Base-by-base conservation (phyloP, 2,797 vertebrate genomes). In the Vireo griseus region DNA sequence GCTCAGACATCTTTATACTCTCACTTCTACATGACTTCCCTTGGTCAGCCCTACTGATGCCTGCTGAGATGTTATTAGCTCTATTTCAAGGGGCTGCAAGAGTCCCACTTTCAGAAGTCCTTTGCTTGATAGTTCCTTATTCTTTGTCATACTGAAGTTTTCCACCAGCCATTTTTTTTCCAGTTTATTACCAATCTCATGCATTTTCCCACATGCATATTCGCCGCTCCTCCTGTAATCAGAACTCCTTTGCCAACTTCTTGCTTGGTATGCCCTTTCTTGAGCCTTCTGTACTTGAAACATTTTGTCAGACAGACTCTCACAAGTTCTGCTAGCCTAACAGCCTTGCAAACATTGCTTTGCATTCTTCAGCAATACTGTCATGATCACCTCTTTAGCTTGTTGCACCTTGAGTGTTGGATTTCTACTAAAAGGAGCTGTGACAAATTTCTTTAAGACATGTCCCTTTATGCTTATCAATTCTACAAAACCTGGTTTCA, bases 1-100 rank as follows among this genome's bases (percentile, higher is more conserved):
- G 2, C 11, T 89, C 24, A 85, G n/a, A 14, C 0, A 19, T 55
- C 13, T 81, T 55, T 51, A 13, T 44, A n/a, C 8, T 45, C 35
- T 72, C 5, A 21, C 24, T 58, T 73, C 9, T 75, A 21, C 0
- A 0, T 47, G 13, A 2, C 5, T 85, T 61, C 58, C 16, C 12
- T 42, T 22, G 14, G 5, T 39, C n/a, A 37, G 5, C 17, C 14
- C 16, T 33, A 13, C 3, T 11, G 8, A 19, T 77, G 5, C 29
- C 33, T 57, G 13, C 20, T 69, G 44, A 63, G 29, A 35, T 55
- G 9, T 10, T 55, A 13, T 33, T 45, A 29, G 11, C 9, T 86
- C 22, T 7, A 21, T 59, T 75, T 16, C 21, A 73, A 75, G 9
- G 1, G 13, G 26, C 40, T 24, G 4, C 4, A 77, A 33, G 15